Percentiles rank a stretch among this genome's conserved stretches.
phyloP scores from a whole-genome alignment of 2,113 vertebrate genomes.

The Xyrauchen texanus region DNA sequence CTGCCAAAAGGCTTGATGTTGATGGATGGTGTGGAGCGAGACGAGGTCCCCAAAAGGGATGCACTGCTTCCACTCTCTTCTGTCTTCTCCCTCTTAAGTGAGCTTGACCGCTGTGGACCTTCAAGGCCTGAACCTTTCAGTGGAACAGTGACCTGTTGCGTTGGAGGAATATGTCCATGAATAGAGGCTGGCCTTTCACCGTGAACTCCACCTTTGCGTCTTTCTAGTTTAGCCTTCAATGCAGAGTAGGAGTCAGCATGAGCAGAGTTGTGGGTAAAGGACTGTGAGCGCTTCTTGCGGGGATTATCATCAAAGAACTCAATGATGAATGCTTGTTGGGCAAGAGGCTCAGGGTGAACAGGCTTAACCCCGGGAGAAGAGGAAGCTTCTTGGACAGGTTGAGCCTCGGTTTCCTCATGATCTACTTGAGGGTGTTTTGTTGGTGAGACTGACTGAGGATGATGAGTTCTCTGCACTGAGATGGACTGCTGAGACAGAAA shows the following conservation, averaged over 20 bases:
- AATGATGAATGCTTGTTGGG: constrained; percentile 92
- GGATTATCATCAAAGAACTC: constrained; percentile 96
- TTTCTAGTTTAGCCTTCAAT: constrained; percentile 80
- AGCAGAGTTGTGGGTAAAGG: constrained; percentile 86
- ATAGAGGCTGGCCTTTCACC: constrained; percentile 76
- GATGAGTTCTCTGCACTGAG: constrained; percentile 41
- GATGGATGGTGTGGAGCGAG: constrained; percentile 64
- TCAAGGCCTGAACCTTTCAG: constrained; percentile 58
- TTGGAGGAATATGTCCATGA: constrained; percentile 58
- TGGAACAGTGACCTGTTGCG: constrained; percentile 68
- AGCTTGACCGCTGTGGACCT: constrained; percentile 81
- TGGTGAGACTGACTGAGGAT: constrained; percentile 51
- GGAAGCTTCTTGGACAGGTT: constrained; percentile 62
- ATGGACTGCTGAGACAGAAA: constrained; percentile 50
- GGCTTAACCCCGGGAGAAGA: constrained; percentile 72
- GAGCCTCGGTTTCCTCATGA: constrained; percentile 41
- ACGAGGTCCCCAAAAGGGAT: constrained; percentile 53
- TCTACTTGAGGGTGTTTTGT: constrained; percentile 40
- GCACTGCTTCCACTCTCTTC: constrained; percentile 71
- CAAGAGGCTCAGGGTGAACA: constrained; percentile 69
- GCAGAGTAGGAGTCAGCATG: constrained; percentile 79
- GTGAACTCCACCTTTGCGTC: constrained; percentile 68
- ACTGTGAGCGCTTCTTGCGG: constrained; percentile 93
- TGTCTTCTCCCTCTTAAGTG: constrained; percentile 87
- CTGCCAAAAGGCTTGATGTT: constrained; percentile 80